phyloP scores from a whole-genome alignment of 2,797 vertebrate species.

The Hybognathus amarus region DNA sequence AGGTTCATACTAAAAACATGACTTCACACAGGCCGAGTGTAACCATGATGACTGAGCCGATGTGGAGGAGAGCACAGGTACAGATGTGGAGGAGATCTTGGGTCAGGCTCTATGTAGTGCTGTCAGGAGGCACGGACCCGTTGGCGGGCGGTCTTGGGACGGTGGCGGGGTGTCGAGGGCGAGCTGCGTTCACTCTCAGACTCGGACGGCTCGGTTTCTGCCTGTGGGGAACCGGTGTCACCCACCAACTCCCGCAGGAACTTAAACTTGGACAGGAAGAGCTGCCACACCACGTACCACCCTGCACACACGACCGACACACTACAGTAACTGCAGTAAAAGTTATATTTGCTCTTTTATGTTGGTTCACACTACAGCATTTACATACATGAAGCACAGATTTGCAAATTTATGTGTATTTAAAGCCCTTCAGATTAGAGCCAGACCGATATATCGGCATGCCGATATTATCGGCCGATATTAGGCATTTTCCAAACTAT shows the following conservation, averaged over 20 bases:
- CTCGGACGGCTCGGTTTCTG: slow-evolving; percentile 85
- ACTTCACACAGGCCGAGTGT: not conserved
- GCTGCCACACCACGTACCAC: slow-evolving; percentile 99
- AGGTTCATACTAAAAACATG: not conserved
- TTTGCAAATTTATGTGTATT: not conserved
- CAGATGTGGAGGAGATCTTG: slow-evolving; percentile 3
- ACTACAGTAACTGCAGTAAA: rapidly evolving
- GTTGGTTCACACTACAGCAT: not conserved
- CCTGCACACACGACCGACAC: slow-evolving; percentile 73
- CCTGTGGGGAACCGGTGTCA: slow-evolving; percentile 88
- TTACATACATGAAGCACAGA: slow-evolving; percentile 1
- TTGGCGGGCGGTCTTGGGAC: slow-evolving; percentile 84
- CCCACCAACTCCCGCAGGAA: slow-evolving; percentile 95
- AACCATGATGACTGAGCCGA: not conserved
- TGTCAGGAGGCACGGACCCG: slow-evolving; percentile 76
- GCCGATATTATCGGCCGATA: no score
- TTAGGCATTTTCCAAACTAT: no score
- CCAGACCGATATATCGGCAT: no score
- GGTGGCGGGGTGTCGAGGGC: slow-evolving; percentile 70
- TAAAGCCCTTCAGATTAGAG: slow-evolving; percentile 6
- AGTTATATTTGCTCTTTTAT: not conserved
- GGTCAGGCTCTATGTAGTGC: slow-evolving; percentile 58
- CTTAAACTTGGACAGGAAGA: slow-evolving; percentile 98
- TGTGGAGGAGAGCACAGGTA: not conserved
- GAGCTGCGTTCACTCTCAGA: slow-evolving; percentile 79